Evolutionary conservation across 2,797 vertebrate genomes (phyloP).

Genomic region (Enteromius trimaculatus): DNA sequence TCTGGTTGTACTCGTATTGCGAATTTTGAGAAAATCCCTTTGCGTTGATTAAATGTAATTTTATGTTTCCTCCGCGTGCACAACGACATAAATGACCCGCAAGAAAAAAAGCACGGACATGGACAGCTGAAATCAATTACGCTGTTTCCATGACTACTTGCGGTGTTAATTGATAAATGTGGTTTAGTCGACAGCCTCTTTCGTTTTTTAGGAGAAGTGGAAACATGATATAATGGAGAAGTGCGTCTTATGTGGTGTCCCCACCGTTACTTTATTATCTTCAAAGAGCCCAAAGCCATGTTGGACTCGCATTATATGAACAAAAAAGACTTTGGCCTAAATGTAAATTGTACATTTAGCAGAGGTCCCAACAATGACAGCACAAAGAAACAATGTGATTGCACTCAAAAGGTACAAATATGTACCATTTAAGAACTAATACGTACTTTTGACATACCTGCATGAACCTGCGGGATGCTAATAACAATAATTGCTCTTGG

Average conservation of each 20-base stretch:
- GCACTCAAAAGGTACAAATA: background rate
- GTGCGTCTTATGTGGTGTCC: conserved; percentile 48
- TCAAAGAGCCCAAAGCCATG: background rate
- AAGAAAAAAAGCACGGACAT: conserved; percentile 33
- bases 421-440: background rate
- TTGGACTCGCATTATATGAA: background rate
- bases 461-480: background rate
- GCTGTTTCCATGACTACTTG: conserved; percentile 49
- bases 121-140: conserved; percentile 57
- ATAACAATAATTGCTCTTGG: background rate
- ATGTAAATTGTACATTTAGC: background rate
- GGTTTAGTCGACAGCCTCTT: conserved; percentile 41
- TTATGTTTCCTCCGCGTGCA: conserved; percentile 47
- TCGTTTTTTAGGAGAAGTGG: conserved; percentile 27
- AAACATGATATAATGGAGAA: conserved; percentile 44
- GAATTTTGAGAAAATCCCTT: conserved; percentile 36
- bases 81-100: conserved; percentile 25
- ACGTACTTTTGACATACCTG: background rate
- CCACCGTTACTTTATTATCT: background rate
- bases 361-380: background rate
- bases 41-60: conserved; percentile 55
- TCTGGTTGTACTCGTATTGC: background rate
- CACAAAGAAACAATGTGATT: background rate
- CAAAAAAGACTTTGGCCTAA: background rate
- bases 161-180: conserved; percentile 61